Base-by-base conservation (phyloP, 2,797 vertebrate species). In the Sarcophilus harrisii region DNA sequence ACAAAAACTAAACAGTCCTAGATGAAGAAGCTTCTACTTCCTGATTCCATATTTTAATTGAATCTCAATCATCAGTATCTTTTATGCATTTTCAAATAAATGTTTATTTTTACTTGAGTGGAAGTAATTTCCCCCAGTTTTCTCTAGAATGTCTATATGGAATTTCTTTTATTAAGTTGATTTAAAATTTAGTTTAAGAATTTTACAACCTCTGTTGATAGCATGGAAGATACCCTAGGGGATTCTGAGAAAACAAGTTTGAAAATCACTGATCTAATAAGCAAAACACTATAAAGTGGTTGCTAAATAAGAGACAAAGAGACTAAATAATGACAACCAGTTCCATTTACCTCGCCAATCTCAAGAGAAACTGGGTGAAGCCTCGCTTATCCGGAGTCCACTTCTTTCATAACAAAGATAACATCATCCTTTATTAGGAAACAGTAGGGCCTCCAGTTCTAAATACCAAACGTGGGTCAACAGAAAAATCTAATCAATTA, bases 121-220 rank as follows among this genome's bases (percentile, higher is more conserved):
- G 21, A 92, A 62, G 57, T 89, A 49, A 93, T 57, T 8, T 55
- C 18, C 55, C 91, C 66, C 28, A 18, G 38, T 94, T 96, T 52
- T 29, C 90, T 94, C 38, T 57, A 73, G 58, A 81, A 93, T 55
- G 1, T 38, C 1, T 73, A 13, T 2, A 18, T 0, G 62, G 0
- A n/a, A 90, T 57, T 95, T 81, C 21, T 95, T 90, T 90, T 93
- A 95, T 14, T 49, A 90, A 59, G 60, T n/a, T 49, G n/a, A 94
- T 93, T 4, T 59, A 81, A 81, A 81, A 81, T 45, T 24, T 81
- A 81, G 21, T 81, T 81, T 81, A 81, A 45, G 38, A 81, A 81
- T 24, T 81, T 81, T 38, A 81, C 1, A 32, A 81, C 18, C 18
- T 38, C 29, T 8, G 21, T 0, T 24, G 21, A 81, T 38, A 45